Conservation (phyloP, 2,888 invertebrate species). For the Drosophila vallismaia region DNA sequence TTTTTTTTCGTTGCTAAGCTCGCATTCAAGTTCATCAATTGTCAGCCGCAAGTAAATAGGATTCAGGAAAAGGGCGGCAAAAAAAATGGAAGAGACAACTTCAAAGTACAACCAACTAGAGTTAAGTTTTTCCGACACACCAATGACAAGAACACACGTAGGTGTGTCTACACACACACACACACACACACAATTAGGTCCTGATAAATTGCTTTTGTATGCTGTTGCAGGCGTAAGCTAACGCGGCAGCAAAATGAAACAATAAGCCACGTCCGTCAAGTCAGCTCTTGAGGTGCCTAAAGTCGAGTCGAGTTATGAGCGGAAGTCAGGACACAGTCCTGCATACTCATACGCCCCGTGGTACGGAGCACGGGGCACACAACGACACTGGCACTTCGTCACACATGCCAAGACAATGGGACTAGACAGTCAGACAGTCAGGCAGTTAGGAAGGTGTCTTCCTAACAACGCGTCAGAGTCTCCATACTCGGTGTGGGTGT, state of each 20-base stretch:
- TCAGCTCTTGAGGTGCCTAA: slow-evolving; percentile 72
- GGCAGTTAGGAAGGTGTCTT: slow-evolving; percentile 53
- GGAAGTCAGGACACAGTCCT: slow-evolving; percentile 55
- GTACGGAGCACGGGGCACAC: slow-evolving; percentile 10
- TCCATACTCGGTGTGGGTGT: not conserved
- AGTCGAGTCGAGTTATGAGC: slow-evolving; percentile 65
- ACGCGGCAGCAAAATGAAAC: slow-evolving; percentile 75
- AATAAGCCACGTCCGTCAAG: slow-evolving; percentile 80
- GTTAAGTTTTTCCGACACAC: slow-evolving; percentile 67
- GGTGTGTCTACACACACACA: slow-evolving; percentile 1
- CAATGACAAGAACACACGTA: slow-evolving; percentile 64
- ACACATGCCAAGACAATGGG: slow-evolving; percentile 67
- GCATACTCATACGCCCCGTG: slow-evolving; percentile 13
- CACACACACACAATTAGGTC: slow-evolving; percentile 71
- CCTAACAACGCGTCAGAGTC: slow-evolving; percentile 11
- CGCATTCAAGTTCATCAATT: slow-evolving; percentile 56
- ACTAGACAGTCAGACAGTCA: slow-evolving; percentile 65
- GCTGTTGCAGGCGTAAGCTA: slow-evolving; percentile 67
- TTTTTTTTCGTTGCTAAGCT: slow-evolving; percentile 20
- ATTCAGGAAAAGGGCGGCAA: slow-evolving; percentile 10
- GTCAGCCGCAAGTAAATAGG: slow-evolving; percentile 39
- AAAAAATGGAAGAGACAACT: slow-evolving; percentile 28
- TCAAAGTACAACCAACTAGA: slow-evolving; percentile 51
- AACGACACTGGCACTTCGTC: slow-evolving; percentile 62
- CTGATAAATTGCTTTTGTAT: slow-evolving; percentile 78